Conservation (phyloP, 2,797 vertebrate species). For the Takifugu ocellatus region DNA sequence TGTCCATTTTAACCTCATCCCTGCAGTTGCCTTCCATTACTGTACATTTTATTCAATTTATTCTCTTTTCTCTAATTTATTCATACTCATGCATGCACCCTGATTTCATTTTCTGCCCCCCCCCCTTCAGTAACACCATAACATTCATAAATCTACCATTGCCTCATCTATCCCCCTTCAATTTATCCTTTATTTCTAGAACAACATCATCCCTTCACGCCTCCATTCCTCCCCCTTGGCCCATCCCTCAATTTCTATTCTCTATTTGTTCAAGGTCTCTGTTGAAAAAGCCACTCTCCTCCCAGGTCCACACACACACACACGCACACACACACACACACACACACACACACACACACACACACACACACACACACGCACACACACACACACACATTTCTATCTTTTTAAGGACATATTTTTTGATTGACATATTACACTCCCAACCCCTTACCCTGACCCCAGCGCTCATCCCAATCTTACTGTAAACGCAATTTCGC, state of each 20-base stretch:
- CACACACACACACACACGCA: background rate
- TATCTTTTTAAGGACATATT: too few species aligned
- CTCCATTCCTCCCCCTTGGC: constrained; percentile 9
- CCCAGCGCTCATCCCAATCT: background rate
- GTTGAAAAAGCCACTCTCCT: constrained; percentile 56
- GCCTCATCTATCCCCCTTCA: too few species aligned
- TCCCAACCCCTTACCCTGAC: too few species aligned
- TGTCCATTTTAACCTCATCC: background rate
- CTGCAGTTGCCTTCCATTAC: constrained; percentile 12
- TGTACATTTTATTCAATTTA: constrained; percentile 14
- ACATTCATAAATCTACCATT: background rate
- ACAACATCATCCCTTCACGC: constrained; percentile 6
- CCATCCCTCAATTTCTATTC: constrained; percentile 36
- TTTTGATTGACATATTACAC: too few species aligned
- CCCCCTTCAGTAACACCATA: background rate
- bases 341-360: constrained; percentile 9
- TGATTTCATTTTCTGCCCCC: constrained; percentile 11
- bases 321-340: constrained; percentile 15
- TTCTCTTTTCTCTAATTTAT: constrained; percentile 7
- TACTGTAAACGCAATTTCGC: background rate
- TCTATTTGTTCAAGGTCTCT: constrained; percentile 65
- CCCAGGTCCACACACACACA: constrained; percentile 38
- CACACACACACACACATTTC: constrained; percentile 14
- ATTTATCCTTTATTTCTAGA: background rate
- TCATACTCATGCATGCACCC: constrained; percentile 5